phyloP scores from a whole-genome alignment of 1,140 invertebrate species.

The Bicyclus anynana region DNA sequence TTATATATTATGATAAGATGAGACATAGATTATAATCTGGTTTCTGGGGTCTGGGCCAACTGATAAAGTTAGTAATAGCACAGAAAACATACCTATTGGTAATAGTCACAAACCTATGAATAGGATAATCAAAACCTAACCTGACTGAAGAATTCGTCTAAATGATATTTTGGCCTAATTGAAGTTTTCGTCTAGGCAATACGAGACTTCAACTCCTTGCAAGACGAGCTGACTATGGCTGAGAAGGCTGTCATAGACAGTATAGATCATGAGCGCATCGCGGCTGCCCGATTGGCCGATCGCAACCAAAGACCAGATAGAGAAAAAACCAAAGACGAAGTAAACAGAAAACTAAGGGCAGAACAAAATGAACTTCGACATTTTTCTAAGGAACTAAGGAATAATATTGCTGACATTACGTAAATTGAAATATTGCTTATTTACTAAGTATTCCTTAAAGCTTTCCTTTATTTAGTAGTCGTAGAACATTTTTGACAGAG shows the following conservation, averaged over 20 bases:
- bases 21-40: too few relatives aligned
- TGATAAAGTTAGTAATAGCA: too few relatives aligned
- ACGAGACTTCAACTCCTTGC: conserved; percentile 39
- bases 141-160: too few relatives aligned
- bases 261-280: conserved; percentile 45
- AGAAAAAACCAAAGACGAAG: conserved; percentile 49
- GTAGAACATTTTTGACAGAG: too few relatives aligned
- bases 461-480: too few relatives aligned
- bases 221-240: conserved; percentile 39
- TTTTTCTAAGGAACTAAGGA: conserved; percentile 41
- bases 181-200: conserved; percentile 43
- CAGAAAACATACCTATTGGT: too few relatives aligned
- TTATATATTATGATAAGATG: too few relatives aligned
- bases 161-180: too few relatives aligned
- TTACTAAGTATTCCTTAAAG: too few relatives aligned
- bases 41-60: too few relatives aligned
- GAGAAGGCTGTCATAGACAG: conserved; percentile 47
- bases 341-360: conserved; percentile 41
- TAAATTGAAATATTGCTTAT: conserved; percentile 28
- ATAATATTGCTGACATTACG: conserved; percentile 47
- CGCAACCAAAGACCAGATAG: conserved; percentile 35
- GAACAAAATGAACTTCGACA: conserved; percentile 42
- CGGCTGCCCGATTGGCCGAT: conserved; percentile 40
- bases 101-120: too few relatives aligned
- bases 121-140: too few relatives aligned